phyloP scores from a whole-genome alignment of 1,140 invertebrate genomes.

The Pseudomyrmex concolor region DNA sequence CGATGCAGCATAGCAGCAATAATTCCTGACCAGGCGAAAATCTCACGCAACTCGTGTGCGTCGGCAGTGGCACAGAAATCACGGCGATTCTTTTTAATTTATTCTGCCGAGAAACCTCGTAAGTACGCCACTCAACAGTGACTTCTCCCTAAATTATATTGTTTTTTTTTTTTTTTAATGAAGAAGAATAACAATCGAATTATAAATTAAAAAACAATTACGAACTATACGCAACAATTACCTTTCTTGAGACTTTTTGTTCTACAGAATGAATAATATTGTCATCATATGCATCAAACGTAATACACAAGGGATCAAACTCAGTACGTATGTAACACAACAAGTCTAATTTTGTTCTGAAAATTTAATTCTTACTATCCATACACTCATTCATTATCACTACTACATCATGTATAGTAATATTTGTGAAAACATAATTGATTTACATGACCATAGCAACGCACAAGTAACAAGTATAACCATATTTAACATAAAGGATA shows the following conservation, averaged over 20 bases:
- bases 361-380: constrained; percentile 70
- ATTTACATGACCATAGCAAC: constrained; percentile 48
- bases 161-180: constrained; percentile 15
- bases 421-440: background rate
- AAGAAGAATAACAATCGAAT: background rate
- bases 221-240: constrained; percentile 66
- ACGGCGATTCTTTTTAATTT: constrained; percentile 89
- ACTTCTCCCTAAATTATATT: constrained; percentile 87
- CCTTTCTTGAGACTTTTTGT: constrained; percentile 90
- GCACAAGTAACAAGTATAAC: constrained; percentile 19
- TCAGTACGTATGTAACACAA: constrained; percentile 89
- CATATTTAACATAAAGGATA: background rate
- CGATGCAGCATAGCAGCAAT: constrained; percentile 90
- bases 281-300: constrained; percentile 88
- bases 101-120: constrained; percentile 88
- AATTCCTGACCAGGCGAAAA: constrained; percentile 90
- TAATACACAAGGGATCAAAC: constrained; percentile 89
- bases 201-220: background rate
- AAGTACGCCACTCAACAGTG: constrained; percentile 90
- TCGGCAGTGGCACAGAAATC: constrained; percentile 90
- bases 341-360: constrained; percentile 87
- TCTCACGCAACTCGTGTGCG: constrained; percentile 88
- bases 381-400: background rate
- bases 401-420: background rate
- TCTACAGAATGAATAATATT: constrained; percentile 91